These are phyloP conservation scores for Pyrocoelia pectoralis DNA, from an alignment of 2,888 invertebrate species.

Conservation along the genomic window DNA sequence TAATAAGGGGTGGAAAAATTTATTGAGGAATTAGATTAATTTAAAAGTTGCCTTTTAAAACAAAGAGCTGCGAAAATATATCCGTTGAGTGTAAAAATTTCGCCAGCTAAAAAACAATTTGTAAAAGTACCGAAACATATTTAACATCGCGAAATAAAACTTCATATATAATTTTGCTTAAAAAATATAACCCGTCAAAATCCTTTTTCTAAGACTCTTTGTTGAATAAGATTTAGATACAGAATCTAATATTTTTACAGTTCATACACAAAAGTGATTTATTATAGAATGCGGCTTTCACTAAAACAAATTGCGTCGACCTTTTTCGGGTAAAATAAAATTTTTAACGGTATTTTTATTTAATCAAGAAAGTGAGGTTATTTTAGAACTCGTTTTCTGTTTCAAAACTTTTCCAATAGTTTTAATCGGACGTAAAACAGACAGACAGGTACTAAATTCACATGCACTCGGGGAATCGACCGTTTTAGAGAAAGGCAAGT, in stretches of 20 bases:
- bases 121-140: background rate
- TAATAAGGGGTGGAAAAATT: constrained; percentile 1
- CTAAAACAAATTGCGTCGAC: constrained; percentile 7
- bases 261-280: constrained; percentile 10
- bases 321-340: background rate
- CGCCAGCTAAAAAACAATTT: too few species aligned
- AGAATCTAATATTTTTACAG: constrained; percentile 8
- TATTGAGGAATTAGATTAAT: constrained; percentile 1
- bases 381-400: background rate
- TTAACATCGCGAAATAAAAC: background rate
- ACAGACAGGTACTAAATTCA: constrained; percentile 31
- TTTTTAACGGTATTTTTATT: constrained; percentile 5
- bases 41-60: background rate
- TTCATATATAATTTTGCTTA: background rate
- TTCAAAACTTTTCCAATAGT: constrained; percentile 18
- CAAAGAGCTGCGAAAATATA: background rate
- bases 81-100: too few species aligned
- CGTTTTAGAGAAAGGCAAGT: constrained; percentile 19
- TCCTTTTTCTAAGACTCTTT: constrained; percentile 6
- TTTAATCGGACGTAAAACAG: constrained; percentile 31
- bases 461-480: constrained; percentile 24
- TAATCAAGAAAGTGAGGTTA: constrained; percentile 11
- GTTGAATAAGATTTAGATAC: constrained; percentile 13
- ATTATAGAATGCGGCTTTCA: constrained; percentile 2
- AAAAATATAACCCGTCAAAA: constrained; percentile 9